Evolutionary conservation across 2,888 invertebrate genomes (phyloP).

Genomic region (Hirtodrosophila duncani): DNA sequence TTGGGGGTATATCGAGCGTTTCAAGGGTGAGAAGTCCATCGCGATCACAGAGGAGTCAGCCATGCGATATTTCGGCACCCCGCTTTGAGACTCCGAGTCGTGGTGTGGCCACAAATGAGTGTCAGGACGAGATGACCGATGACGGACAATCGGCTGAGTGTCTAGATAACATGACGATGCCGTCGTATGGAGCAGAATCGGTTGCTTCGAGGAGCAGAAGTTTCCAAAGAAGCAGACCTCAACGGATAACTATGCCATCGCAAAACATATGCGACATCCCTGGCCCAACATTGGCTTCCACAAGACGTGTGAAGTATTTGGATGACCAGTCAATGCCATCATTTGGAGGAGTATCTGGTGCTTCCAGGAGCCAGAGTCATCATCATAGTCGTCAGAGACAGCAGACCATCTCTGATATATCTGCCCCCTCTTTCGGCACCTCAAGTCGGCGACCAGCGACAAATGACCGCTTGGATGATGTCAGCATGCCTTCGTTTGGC

Average conservation of each 20-base stretch:
- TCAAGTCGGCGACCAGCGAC: background rate
- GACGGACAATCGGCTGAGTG: no score
- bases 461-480: constrained; percentile 13
- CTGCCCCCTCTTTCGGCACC: constrained; percentile 12
- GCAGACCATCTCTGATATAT: background rate
- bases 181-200: constrained; percentile 7
- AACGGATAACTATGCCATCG: background rate
- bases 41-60: background rate
- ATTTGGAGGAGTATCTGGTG: no score
- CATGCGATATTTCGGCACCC: constrained; percentile 9
- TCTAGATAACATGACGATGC: constrained; percentile 22
- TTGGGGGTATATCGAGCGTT: background rate
- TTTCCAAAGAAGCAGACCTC: no score
- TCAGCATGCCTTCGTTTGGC: no score
- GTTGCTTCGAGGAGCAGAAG: background rate
- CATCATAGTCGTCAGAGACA: no score
- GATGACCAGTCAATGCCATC: no score
- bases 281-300: no score
- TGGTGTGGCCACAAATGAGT: background rate
- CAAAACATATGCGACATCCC: constrained; percentile 8
- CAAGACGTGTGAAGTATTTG: no score
- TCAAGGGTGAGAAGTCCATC: no score
- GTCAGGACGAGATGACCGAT: no score
- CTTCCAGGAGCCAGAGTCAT: no score
- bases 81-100: background rate